Evolutionary conservation across 2,888 invertebrate genomes (phyloP).

Genomic region (Drosophila paranaensis): DNA sequence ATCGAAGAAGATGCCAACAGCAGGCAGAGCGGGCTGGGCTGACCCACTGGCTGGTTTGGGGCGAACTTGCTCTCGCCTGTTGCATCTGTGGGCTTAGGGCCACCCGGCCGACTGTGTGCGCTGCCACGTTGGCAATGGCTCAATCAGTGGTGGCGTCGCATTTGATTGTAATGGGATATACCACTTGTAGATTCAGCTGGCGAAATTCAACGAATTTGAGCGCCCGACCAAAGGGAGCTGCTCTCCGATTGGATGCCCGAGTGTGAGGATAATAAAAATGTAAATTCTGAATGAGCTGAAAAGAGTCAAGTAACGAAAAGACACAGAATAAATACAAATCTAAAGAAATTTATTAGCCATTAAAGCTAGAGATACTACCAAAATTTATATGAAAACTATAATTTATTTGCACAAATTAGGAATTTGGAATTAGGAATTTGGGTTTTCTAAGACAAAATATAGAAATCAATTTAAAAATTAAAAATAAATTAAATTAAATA

Average conservation of each 20-base stretch:
- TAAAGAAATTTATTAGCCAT: background rate
- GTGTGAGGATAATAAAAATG: conserved; percentile 6
- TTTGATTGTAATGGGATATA: conserved; percentile 76
- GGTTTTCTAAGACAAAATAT: too few relatives aligned
- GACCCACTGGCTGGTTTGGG: conserved; percentile 8
- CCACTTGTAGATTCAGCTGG: conserved; percentile 72
- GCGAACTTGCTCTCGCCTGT: conserved; percentile 48
- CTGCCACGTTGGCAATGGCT: conserved; percentile 61
- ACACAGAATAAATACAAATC: background rate
- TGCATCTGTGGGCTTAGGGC: conserved; percentile 46
- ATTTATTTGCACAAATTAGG: background rate
- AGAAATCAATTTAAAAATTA: too few relatives aligned
- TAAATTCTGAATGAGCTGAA: background rate
- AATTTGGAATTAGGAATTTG: too few relatives aligned
- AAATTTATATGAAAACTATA: background rate
- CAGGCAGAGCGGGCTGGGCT: conserved; percentile 16
- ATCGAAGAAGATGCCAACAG: conserved; percentile 67
- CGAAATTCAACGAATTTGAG: conserved; percentile 26
- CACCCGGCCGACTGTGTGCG: conserved; percentile 35
- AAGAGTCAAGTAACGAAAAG: background rate
- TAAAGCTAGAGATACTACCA: background rate
- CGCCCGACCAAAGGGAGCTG: background rate
- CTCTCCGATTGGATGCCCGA: background rate
- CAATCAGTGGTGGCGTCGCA: conserved; percentile 75
- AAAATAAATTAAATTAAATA: too few relatives aligned